Conservation (phyloP, 2,113 vertebrate genomes). For the Rhineura floridana region DNA sequence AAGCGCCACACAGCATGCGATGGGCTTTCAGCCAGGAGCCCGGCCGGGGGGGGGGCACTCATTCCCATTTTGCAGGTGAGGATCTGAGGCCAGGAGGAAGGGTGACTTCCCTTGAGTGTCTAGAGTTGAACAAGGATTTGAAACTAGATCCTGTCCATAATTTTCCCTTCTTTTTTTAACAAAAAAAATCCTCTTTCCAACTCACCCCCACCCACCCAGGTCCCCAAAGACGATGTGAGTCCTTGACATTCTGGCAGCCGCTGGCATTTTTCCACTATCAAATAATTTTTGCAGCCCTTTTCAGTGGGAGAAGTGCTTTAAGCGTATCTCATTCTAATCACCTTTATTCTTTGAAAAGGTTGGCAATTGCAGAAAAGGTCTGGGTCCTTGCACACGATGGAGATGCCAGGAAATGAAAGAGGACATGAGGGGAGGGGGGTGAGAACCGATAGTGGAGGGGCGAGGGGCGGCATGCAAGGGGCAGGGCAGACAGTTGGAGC, state of each 20-base stretch:
- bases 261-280: background rate
- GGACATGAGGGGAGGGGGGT: background rate
- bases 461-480: too few relatives aligned
- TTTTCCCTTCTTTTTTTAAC: accelerated
- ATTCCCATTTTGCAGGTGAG: background rate
- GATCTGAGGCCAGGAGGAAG: background rate
- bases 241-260: background rate
- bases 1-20: too few relatives aligned
- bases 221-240: background rate
- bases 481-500: background rate
- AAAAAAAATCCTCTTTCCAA: too few relatives aligned
- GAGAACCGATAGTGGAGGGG: too few relatives aligned
- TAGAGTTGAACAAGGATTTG: background rate
- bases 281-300: slow-evolving; percentile 8
- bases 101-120: background rate
- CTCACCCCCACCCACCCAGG: too few relatives aligned
- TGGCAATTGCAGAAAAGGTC: background rate
- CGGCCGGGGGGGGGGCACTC: too few relatives aligned
- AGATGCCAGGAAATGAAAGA: background rate
- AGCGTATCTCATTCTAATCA: background rate
- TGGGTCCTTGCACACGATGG: background rate
- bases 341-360: background rate
- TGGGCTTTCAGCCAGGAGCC: background rate
- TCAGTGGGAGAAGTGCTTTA: background rate
- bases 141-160: background rate